Conservation (phyloP, 2,113 vertebrate genomes). For the Mustelus asterias region DNA sequence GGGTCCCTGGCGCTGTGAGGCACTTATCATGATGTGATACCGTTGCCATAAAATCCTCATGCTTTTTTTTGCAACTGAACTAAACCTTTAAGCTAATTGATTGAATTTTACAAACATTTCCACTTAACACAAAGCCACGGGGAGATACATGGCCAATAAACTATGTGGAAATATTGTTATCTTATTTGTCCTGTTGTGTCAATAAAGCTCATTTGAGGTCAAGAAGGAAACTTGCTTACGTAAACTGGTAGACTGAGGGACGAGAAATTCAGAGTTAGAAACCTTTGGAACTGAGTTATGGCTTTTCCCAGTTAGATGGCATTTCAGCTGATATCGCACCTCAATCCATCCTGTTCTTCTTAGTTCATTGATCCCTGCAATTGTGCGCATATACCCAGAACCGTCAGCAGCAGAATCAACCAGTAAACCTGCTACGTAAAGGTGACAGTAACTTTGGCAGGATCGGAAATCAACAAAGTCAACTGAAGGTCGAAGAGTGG, state of each 20-base stretch:
- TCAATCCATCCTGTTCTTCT: conserved; percentile 3
- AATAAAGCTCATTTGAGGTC: neutral
- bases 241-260: neutral
- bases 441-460: neutral
- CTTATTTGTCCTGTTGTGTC: neutral
- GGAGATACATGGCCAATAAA: neutral
- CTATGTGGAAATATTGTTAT: neutral
- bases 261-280: neutral
- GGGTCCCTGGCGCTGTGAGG: too few relatives aligned
- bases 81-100: neutral
- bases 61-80: neutral
- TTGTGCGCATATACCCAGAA: neutral
- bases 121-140: neutral
- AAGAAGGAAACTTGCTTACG: neutral
- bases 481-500: neutral
- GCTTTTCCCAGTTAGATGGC: neutral
- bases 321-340: neutral
- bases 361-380: neutral
- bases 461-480: neutral
- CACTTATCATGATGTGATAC: too few relatives aligned
- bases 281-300: neutral
- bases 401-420: neutral
- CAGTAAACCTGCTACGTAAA: neutral
- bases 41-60: neutral
- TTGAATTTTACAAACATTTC: neutral